phyloP scores from a whole-genome alignment of 2,113 vertebrate species.

The Columbina picui region DNA sequence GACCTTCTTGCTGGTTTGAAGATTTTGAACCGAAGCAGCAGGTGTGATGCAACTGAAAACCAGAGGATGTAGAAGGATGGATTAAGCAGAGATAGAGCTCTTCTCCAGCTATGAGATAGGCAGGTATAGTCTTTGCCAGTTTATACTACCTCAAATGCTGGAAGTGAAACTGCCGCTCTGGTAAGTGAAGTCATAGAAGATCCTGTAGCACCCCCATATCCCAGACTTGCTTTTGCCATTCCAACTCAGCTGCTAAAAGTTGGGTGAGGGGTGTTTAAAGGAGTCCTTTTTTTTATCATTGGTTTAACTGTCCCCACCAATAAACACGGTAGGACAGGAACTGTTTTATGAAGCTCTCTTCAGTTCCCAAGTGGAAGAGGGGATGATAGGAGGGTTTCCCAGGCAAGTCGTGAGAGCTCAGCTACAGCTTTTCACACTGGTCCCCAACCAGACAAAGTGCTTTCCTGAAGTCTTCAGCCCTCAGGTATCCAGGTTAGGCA shows the following conservation, averaged over 20 bases:
- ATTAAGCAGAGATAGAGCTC: neutral
- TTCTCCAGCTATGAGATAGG: neutral
- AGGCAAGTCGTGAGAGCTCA: constrained; percentile 26
- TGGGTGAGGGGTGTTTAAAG: neutral
- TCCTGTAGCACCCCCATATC: neutral
- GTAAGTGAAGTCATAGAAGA: neutral
- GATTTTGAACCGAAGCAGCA: constrained; percentile 3
- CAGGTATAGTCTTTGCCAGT: neutral
- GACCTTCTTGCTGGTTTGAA: constrained; percentile 21
- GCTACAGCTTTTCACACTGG: constrained; percentile 42
- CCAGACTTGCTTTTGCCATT: neutral
- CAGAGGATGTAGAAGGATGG: neutral
- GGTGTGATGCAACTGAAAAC: neutral
- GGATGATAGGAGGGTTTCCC: neutral
- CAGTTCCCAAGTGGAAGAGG: neutral
- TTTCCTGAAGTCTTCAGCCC: constrained; percentile 31
- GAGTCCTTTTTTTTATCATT: neutral
- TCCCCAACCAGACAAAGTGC: constrained; percentile 46
- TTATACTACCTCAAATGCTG: neutral
- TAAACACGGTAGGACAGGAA: neutral
- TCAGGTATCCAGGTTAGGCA: constrained; percentile 13
- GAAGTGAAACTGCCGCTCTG: neutral
- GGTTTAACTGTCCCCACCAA: constrained; percentile 5
- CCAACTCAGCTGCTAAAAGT: neutral
- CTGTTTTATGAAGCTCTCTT: neutral